Conservation (phyloP, 2,888 invertebrate species). For the Stegophylla sp. region DNA sequence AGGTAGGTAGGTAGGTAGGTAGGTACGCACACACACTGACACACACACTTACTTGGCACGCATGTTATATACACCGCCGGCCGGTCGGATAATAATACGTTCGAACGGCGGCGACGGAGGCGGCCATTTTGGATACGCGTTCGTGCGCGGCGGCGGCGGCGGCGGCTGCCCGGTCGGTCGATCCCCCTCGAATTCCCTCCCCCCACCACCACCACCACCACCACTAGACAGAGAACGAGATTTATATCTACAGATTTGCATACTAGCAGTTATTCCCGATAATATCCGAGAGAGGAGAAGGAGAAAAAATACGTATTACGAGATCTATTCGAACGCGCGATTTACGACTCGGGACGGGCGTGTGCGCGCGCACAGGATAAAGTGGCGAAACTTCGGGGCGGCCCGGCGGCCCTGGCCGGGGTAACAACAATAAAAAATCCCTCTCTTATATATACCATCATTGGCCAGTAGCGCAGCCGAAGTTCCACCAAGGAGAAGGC, state of each 20-base stretch:
- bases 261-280: constrained; percentile 49
- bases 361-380: no score
- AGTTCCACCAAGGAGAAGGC: no score
- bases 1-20: constrained; percentile 29
- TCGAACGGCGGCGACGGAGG: constrained; percentile 23
- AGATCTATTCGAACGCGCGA: constrained; percentile 45
- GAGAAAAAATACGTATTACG: constrained; percentile 16
- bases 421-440: constrained; percentile 51
- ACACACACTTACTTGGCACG: neutral
- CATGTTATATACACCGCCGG: neutral
- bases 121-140: constrained; percentile 55
- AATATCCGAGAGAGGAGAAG: constrained; percentile 2
- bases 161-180: constrained; percentile 31
- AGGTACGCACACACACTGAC: neutral
- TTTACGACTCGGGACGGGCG: constrained; percentile 46
- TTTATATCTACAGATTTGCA: constrained; percentile 55
- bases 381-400: constrained; percentile 29
- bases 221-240: no score
- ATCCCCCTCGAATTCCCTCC: neutral
- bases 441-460: no score
- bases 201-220: no score
- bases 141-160: constrained; percentile 43
- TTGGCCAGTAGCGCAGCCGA: no score
- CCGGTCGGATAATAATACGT: constrained; percentile 36
- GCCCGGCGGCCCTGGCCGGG: neutral